These are phyloP conservation scores for Neelides folsomi DNA, from an alignment of 2,888 invertebrate genomes.

Conservation along the genomic window DNA sequence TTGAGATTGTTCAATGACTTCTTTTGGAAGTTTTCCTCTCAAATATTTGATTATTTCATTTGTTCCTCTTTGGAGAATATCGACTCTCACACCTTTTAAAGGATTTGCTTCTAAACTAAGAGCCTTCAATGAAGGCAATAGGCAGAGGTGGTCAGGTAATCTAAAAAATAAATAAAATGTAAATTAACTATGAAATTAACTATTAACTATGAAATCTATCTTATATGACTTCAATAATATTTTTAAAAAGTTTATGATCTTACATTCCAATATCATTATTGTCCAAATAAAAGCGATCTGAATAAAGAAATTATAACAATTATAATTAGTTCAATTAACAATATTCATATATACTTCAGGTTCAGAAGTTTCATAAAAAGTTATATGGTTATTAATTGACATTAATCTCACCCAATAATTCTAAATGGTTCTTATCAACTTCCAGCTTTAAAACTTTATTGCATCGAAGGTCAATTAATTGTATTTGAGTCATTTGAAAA, in stretches of 20 bases:
- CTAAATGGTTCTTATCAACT: slow-evolving; percentile 34
- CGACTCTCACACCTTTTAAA: slow-evolving; percentile 63
- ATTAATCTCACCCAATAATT: slow-evolving; percentile 51
- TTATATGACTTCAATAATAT: neutral
- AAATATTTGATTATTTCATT: slow-evolving; percentile 59
- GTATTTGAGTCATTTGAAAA: slow-evolving; percentile 20
- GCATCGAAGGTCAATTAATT: slow-evolving; percentile 26
- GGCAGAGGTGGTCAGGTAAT: slow-evolving; percentile 53
- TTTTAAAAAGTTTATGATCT: slow-evolving; percentile 23
- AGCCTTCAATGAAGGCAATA: slow-evolving; percentile 64
- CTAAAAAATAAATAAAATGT: slow-evolving; percentile 42
- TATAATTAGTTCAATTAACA: too few relatives aligned
- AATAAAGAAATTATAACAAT: too few relatives aligned
- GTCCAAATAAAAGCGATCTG: slow-evolving; percentile 65
- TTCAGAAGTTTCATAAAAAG: too few relatives aligned
- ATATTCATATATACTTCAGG: too few relatives aligned
- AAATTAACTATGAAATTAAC: slow-evolving; percentile 1
- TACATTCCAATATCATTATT: slow-evolving; percentile 55
- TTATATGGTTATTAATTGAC: too few relatives aligned
- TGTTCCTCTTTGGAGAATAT: slow-evolving; percentile 74
- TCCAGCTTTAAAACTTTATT: slow-evolving; percentile 25
- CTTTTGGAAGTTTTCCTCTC: slow-evolving; percentile 13
- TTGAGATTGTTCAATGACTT: slow-evolving; percentile 9
- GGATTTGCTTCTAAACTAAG: slow-evolving; percentile 77
- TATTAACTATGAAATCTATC: neutral